Percentiles rank a stretch among this genome's conserved stretches.
Evolutionary conservation across 2,113 vertebrate genomes (phyloP).

Genomic region (Bos javanicus): DNA sequence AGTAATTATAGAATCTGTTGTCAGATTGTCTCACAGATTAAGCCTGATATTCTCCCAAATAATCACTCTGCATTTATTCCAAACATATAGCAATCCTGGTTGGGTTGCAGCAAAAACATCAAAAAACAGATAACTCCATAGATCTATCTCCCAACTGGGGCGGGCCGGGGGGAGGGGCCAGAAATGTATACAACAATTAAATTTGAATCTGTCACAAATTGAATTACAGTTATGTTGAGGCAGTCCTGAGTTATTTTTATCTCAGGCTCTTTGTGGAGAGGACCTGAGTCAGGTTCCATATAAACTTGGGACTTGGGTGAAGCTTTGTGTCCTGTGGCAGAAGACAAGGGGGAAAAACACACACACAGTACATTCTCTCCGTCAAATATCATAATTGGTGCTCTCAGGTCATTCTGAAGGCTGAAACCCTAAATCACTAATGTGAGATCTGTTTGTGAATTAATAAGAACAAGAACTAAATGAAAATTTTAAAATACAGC

Average conservation of each 20-base stretch:
- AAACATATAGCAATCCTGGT: background rate
- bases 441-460: background rate
- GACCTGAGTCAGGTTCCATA: background rate
- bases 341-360: background rate
- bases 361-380: background rate
- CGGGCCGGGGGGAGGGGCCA: rapidly evolving
- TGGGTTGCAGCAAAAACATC: background rate
- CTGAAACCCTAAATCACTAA: background rate
- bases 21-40: background rate
- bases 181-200: background rate
- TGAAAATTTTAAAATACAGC: background rate
- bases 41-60: background rate
- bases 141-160: background rate
- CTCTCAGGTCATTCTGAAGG: background rate
- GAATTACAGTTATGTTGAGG: background rate
- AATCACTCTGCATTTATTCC: background rate
- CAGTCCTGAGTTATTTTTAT: background rate
- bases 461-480: background rate
- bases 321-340: background rate
- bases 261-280: background rate
- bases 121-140: background rate
- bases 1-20: background rate
- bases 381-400: background rate
- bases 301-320: background rate
- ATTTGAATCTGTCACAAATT: background rate